Evolutionary conservation across 2,888 invertebrate genomes (phyloP).

Genomic region (Isoperla grammatica): DNA sequence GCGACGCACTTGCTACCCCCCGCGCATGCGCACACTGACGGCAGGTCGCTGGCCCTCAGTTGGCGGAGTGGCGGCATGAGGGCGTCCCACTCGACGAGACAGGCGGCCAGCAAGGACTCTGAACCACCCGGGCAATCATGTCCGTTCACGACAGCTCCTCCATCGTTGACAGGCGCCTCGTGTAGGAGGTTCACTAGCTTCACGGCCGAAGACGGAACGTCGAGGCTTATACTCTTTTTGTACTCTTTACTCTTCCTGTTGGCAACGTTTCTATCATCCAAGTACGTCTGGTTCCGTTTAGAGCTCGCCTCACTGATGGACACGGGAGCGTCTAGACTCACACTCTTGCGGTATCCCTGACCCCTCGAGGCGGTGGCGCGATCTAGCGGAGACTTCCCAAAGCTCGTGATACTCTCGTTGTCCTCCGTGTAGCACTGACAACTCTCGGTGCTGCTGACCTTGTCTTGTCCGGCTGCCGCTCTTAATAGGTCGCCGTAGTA

Average conservation of each 20-base stretch:
- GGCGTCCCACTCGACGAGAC: conserved; percentile 39
- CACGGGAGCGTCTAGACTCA: conserved; percentile 67
- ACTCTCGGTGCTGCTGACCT: conserved; percentile 12
- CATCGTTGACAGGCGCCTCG: not conserved
- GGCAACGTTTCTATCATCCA: too few relatives aligned
- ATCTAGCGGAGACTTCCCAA: not conserved
- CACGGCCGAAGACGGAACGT: conserved; percentile 6
- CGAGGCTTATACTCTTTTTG: conserved; percentile 21
- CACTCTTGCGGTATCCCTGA: conserved; percentile 60
- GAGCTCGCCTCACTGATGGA: conserved; percentile 43
- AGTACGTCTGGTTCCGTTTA: conserved; percentile 46
- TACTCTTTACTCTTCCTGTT: conserved; percentile 14
- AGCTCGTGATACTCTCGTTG: conserved; percentile 37
- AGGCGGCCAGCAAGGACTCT: conserved; percentile 28
- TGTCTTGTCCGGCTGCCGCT: conserved; percentile 43
- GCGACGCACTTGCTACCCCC: conserved; percentile 34
- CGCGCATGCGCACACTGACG: conserved; percentile 26
- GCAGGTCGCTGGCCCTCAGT: conserved; percentile 16
- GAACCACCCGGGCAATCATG: not conserved
- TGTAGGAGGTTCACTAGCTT: not conserved
- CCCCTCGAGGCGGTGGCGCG: conserved; percentile 23
- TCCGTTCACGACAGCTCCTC: not conserved
- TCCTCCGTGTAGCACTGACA: conserved; percentile 46
- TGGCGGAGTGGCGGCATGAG: conserved; percentile 64
- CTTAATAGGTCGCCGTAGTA: conserved; percentile 75